Conservation (phyloP, 2,888 invertebrate species). For the Lasioglossum oenotherae region DNA sequence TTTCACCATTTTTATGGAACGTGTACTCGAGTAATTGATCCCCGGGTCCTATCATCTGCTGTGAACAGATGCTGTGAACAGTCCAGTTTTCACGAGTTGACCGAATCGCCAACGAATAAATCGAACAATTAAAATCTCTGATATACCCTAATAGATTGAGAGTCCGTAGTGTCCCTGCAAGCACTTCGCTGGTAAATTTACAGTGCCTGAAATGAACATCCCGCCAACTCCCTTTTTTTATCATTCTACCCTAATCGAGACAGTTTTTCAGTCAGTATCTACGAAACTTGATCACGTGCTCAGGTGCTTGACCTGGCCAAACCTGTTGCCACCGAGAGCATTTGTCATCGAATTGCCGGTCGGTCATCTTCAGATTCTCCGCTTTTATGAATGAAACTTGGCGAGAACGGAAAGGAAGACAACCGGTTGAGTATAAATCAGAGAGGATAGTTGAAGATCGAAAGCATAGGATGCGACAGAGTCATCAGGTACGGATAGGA, state of each 20-base stretch:
- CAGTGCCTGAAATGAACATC: neutral
- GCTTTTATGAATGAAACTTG: neutral
- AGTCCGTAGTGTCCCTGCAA: neutral
- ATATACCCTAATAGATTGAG: neutral
- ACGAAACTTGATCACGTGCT: slow-evolving; percentile 34
- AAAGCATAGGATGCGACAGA: neutral
- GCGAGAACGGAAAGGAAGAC: neutral
- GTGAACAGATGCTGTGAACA: neutral
- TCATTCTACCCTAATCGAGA: neutral
- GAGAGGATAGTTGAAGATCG: neutral
- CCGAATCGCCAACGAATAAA: too few relatives aligned
- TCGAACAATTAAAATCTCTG: too few relatives aligned
- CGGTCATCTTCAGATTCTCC: neutral
- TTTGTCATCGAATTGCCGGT: neutral
- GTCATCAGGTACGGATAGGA: neutral
- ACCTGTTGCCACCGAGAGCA: slow-evolving; percentile 43
- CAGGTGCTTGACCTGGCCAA: slow-evolving; percentile 22
- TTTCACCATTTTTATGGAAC: neutral
- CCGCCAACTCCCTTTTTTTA: neutral
- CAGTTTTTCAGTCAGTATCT: neutral
- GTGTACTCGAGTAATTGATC: neutral
- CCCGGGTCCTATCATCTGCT: neutral
- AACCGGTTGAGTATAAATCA: neutral
- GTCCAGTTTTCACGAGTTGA: too few relatives aligned
- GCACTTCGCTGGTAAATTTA: neutral